Evolutionary conservation across 2,888 invertebrate species (phyloP).

Genomic region (Lydus trimaculatus): DNA sequence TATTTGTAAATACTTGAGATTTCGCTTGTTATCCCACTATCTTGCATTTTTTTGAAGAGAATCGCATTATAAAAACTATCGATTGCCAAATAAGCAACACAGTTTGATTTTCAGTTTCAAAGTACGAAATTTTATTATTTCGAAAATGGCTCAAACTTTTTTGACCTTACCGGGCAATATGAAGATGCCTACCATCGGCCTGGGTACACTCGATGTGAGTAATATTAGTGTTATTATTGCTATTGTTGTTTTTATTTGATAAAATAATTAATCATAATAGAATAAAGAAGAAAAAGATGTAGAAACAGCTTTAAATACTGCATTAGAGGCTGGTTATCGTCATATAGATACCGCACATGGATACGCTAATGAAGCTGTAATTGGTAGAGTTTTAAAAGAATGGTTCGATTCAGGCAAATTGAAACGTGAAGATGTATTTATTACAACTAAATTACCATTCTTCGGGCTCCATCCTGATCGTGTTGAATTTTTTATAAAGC

Average conservation of each 20-base stretch:
- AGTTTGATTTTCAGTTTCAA: no score
- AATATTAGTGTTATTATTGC: background rate
- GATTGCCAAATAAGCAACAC: no score
- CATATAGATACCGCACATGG: constrained; percentile 81
- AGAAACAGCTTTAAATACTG: no score
- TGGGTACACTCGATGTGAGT: background rate
- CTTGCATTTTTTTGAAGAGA: no score
- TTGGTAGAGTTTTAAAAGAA: constrained; percentile 75
- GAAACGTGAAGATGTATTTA: no score
- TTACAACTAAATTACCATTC: constrained; percentile 80
- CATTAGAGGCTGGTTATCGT: no score
- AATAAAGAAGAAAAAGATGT: constrained; percentile 68
- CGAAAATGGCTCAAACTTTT: background rate
- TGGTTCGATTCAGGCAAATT: no score
- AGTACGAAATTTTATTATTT: no score
- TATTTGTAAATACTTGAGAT: no score
- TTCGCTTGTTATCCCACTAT: no score
- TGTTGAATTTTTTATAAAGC: constrained; percentile 42
- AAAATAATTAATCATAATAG: constrained; percentile 47
- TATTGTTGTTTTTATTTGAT: background rate
- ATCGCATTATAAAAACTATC: no score
- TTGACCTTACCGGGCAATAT: no score
- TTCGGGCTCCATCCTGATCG: constrained; percentile 65
- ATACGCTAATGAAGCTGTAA: constrained; percentile 76
- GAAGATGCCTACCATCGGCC: background rate